Evolutionary conservation across 1,140 invertebrate species (phyloP), one percentile per base, ranked within the genome.

Genomic region (Spodoptera frugiperda): DNA sequence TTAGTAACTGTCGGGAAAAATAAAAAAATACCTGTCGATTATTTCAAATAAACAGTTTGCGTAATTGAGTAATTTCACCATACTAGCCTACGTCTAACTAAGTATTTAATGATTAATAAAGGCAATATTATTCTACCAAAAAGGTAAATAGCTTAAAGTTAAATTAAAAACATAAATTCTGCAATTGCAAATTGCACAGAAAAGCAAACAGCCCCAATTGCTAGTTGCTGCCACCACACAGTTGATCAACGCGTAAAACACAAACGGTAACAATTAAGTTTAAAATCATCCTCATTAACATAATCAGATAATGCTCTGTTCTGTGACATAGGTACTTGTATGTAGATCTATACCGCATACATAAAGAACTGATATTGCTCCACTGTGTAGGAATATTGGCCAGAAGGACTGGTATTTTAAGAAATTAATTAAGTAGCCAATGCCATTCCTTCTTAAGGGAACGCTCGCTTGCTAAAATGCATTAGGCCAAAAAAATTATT

Each of bases 251-350:
- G 51, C 61, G 55, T 30, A 59, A 73, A 73, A 73, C 71, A 61
- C 71, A 76, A 76, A 67, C 63, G 83, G 76, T 70, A 59, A 82
- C 84, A 84, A 84, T 86, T 86, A 86, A 84, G 78, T 86, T 82
- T 82, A 75, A 84, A 86, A 86, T 86, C 84, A 81, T 82, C 68
- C 53, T 78, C 78, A 82, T 86, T 86, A 84, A 71, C 84, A 82
- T 86, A 86, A 86, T 86, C 81, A 76, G 82, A 80, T 76, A 82
- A 84, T 76, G 76, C 68, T 70, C 79, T 79, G 77, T 57, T 75
- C 72, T 12, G 30, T 15, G 30, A 65, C 53, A 53, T 39, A 39
- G 33, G 33, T 39, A 39, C 33, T 39, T 39, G 21, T 65, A 74
- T 53, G 21, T 75, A 39, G 33, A 39, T 39, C 33, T 39, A 39